Evolutionary conservation across 53 echinoderm and acorn worm genomes (phyloP), one percentile per base, ranked within the genome.

Genomic region (Echinarachnius parma): DNA sequence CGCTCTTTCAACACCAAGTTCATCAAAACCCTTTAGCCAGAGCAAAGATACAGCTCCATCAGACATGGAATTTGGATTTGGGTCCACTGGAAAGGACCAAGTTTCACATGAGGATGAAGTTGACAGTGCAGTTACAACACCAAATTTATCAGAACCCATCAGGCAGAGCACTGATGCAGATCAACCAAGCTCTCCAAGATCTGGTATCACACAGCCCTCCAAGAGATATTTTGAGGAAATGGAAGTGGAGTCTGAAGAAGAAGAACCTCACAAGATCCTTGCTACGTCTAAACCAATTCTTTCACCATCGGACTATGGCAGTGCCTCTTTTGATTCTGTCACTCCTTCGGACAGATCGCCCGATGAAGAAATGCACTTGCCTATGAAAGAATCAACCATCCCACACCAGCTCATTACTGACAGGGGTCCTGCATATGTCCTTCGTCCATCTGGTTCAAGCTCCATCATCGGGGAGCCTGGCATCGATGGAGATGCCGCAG

Each of bases 391-490:
- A 23, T 15, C 19, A 10, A 21, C 28, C 13, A 20, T 48, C 21
- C 75, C 62, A 46, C 31, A 44, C 33, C 86, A 91, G 56, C 59
- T 83, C 48, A 64, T 91, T 27, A 86, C 91, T 32, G 80, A 82
- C 30, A 86, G 81, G 35, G 90, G 90, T 9, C 75, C 79, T 45
- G 90, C 85, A 25, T 89, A 54, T 75, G 75, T 85, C 13, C 48
- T 89, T 30, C 77, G 63, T 8, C 83, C 83, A 27, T 28, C 28
- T 10, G 53, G 66, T 29, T 46, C 68, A 28, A 76, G 77, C 11
- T 58, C 66, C 23, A 60, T 83, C 0, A 30, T 28, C 23, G 83
- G 77, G 24, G 32, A 55, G 48, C 48, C 64, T 54, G 82, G 82
- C 5, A 29, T 57, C 1, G 76, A 56, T 82, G 76, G 82, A 3